A percentile compares a stretch with the other conserved stretches of the same genome.
Conservation (phyloP, 2,113 vertebrate species). For the Sitta europaea region DNA sequence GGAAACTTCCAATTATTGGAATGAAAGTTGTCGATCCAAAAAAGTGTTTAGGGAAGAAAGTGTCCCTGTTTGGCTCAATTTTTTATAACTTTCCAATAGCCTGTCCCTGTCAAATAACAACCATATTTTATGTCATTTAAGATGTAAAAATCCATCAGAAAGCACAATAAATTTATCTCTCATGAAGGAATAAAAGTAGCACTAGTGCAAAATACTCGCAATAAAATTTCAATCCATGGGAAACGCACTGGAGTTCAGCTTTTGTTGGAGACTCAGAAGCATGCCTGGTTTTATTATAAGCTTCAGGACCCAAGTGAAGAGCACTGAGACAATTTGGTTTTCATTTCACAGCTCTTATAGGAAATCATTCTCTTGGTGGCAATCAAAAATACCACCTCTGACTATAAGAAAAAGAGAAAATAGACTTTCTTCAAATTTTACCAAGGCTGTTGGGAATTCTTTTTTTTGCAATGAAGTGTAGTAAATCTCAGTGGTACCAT, state of each 20-base stretch:
- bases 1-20: constrained; percentile 24
- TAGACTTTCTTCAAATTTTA: not conserved
- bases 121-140: not conserved
- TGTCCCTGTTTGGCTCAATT: not conserved
- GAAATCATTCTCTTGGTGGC: not conserved
- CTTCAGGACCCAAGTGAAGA: not conserved
- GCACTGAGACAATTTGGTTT: not conserved
- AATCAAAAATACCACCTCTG: not conserved
- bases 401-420: not conserved
- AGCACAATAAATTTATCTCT: not conserved
- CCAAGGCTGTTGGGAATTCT: not conserved
- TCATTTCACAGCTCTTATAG: not conserved
- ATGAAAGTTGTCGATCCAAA: not conserved
- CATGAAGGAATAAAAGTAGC: not conserved
- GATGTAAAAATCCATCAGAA: not conserved
- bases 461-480: not conserved
- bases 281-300: not conserved
- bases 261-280: not conserved
- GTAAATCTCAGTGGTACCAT: not conserved
- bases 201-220: not conserved
- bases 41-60: not conserved
- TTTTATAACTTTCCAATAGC: constrained; percentile 9
- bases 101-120: not conserved
- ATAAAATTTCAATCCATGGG: not conserved
- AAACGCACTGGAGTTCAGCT: not conserved